Evolutionary conservation across 2,888 invertebrate genomes (phyloP), one percentile per base, ranked within the genome.

Genomic region (Brachyopa scutellaris): DNA sequence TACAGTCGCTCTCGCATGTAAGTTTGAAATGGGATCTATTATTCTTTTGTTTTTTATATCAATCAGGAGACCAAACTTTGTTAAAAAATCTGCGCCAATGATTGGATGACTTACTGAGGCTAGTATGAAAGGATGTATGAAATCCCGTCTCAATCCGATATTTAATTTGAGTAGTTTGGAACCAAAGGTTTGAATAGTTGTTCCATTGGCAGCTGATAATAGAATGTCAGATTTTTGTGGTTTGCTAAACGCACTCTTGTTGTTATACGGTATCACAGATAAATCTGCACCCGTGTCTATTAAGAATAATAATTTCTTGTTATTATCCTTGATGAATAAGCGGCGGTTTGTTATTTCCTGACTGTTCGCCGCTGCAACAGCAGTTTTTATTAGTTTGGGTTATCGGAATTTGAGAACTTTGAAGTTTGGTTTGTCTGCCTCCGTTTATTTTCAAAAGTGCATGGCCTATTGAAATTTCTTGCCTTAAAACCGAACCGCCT

Each of bases 191-290:
- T 6, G 9, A 40, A 57, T 57, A 8, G 40, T 9, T 23, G 26
- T 26, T 13, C 42, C 59, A 17, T 59, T 59, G 29, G 59, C 57
- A 4, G 57, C 40, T 29, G n/a, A 42, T 9, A 59, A 31, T 31
- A 1, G 21, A 61, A 29, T 17, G 29, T 9, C 31, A 9, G n/a
- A n/a, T n/a, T n/a, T n/a, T n/a, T n/a, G n/a, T n/a, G n/a, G n/a
- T n/a, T n/a, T 13, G n/a, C 1, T 3, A 8, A 9, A 13, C 11
- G 45, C 6, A 31, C 19, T 13, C 45, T 13, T 31, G 15, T 42
- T 15, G 17, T 13, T n/a, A n/a, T n/a, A n/a, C 1, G 29, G 59
- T 2, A 42, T 31, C n/a, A 42, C 42, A 7, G 57, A 57, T 1
- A 57, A 2, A 8, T 57, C 38, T 13, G 38, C 55, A 13, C 38